Conservation (phyloP, 2,797 vertebrate species). For the Chiropotes sagulatus region DNA sequence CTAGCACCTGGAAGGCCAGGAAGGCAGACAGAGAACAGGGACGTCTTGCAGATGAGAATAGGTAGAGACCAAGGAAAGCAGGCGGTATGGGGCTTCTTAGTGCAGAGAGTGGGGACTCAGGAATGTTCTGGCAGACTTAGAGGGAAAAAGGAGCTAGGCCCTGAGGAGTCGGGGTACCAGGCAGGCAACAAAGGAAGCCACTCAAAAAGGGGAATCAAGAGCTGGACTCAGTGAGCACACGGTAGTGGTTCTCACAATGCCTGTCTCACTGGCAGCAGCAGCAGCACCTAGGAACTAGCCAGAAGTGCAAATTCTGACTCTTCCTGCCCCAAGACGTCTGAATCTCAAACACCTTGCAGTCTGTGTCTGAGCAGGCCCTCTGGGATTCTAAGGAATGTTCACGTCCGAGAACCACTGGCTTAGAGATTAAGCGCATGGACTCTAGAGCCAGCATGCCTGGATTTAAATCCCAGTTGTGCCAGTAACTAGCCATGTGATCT, state of each 20-base stretch:
- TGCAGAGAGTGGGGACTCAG: not conserved
- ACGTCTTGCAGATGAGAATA: not conserved
- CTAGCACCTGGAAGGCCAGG: not conserved
- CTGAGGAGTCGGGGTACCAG: not conserved
- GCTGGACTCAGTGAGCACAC: not conserved
- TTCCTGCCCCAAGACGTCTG: not conserved
- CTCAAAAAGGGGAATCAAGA: not conserved
- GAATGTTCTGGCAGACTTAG: not conserved
- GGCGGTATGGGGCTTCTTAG: not conserved
- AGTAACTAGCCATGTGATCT: not conserved
- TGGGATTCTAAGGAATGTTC: not conserved
- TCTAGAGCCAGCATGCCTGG: not conserved
- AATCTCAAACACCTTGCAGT: not conserved
- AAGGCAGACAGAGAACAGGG: not conserved
- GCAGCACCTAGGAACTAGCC: not conserved
- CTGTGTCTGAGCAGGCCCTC: not conserved
- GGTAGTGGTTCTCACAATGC: not conserved
- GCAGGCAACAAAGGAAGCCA: not conserved
- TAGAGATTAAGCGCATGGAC: not conserved
- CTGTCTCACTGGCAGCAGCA: not conserved
- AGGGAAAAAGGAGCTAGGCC: not conserved
- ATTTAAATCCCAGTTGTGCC: not conserved
- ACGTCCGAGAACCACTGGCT: not conserved
- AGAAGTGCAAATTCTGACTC: not conserved
- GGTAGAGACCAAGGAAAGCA: not conserved